A percentile compares a stretch with the other conserved stretches of the same genome.
Conservation (phyloP, 1,140 invertebrate genomes). For the Ceratina japonica region DNA sequence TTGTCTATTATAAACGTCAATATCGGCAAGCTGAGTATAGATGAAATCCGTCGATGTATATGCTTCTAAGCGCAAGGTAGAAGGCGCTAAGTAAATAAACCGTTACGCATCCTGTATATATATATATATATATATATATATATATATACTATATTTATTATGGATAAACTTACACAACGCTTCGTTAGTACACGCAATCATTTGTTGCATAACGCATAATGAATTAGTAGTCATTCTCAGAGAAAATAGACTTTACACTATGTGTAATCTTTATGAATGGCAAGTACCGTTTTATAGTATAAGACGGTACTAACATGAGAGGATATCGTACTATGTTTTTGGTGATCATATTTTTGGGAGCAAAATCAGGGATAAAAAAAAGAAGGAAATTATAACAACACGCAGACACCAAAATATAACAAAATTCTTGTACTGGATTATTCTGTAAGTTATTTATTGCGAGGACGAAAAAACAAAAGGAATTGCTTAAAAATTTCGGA, state of each 20-base stretch:
- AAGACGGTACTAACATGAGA: slow-evolving; percentile 14
- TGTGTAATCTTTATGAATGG: slow-evolving; percentile 39
- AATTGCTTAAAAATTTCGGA: too few species aligned
- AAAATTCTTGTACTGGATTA: too few species aligned
- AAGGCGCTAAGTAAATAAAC: slow-evolving; percentile 29
- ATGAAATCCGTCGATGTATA: not conserved
- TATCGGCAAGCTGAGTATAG: too few species aligned
- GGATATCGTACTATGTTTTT: too few species aligned
- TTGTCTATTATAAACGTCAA: not conserved
- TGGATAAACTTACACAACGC: slow-evolving; percentile 48
- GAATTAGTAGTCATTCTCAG: slow-evolving; percentile 40
- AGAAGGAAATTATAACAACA: too few species aligned
- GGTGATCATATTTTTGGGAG: too few species aligned
- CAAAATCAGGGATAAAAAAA: too few species aligned
- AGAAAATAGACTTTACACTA: slow-evolving; percentile 28
- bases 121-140: too few species aligned
- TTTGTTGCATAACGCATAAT: slow-evolving; percentile 46
- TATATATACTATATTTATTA: too few species aligned
- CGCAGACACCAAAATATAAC: too few species aligned
- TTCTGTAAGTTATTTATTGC: not conserved
- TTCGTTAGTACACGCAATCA: slow-evolving; percentile 41
- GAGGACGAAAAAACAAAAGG: not conserved
- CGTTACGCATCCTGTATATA: slow-evolving; percentile 38
- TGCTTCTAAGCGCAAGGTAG: slow-evolving; percentile 3
- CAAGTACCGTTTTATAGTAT: slow-evolving; percentile 35